Evolutionary conservation across 1,140 invertebrate species (phyloP), one percentile per base, ranked within the genome.

Genomic region (Nasonia giraulti): DNA sequence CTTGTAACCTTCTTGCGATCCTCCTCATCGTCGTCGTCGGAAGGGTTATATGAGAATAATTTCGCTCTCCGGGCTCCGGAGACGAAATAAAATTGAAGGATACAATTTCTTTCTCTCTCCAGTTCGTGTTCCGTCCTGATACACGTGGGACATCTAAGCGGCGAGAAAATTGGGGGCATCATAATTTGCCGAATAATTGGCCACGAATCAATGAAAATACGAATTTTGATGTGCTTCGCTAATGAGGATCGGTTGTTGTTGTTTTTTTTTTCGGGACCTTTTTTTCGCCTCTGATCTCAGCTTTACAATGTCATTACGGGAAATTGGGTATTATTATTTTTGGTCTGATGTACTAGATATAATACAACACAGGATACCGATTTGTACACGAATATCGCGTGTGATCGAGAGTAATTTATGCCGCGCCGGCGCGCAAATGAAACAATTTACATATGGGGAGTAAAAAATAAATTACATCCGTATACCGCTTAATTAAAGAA

Each of bases 11-110:
- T 82, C 77, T 78, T 73, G 47, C 69, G 73, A 20, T 20, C 20
- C 55, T 62, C 20, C 0, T 20, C 17, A 3, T 62, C 40, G 40
- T 44, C 20, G 20, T 20, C 17, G 55, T 62, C 55, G 33, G 40
- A 47, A 69, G 84, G 84, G 82, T 84, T 87, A 86, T 86, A 85
- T 87, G 86, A 78, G 89, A 88, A 89, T 87, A 87, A 89, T 88
- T 87, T 87, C 50, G 74, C 87, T 84, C 62, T 62, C 20, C 8
- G 47, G 12, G 83, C 83, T 87, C 78, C n/a, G 17, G 47, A 77
- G 40, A 77, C 17, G 55, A 81, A 68, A 81, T 87, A 86, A 82
- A 85, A 79, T 81, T 69, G 86, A 68, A 85, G 50, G 47, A 68
- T 44, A 37, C 68, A 23, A 31, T 50, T 66, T 83, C 40, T 33